Percentiles rank a stretch among this genome's conserved stretches.
Conservation (phyloP, 1,140 invertebrate genomes). For the Tyrophagus putrescentiae region DNA sequence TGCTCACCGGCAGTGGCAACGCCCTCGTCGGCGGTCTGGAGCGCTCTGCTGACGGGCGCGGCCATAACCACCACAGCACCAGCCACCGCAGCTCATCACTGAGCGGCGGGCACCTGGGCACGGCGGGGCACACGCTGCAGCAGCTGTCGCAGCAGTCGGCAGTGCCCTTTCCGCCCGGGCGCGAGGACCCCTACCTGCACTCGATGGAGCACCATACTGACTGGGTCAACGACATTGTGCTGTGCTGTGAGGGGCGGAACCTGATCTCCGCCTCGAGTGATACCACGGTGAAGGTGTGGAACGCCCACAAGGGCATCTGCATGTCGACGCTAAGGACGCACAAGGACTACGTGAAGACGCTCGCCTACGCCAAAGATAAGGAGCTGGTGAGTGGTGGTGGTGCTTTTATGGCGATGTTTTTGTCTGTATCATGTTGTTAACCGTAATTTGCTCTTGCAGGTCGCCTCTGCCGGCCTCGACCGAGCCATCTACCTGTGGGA, state of each 20-base stretch:
- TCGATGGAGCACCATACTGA: slow-evolving; percentile 89
- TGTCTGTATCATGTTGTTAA: background rate
- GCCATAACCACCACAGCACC: background rate
- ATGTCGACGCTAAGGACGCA: slow-evolving; percentile 94
- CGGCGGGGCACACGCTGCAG: background rate
- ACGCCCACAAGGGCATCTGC: slow-evolving; percentile 97
- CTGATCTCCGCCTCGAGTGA: slow-evolving; percentile 97
- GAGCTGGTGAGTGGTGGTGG: slow-evolving; percentile 41
- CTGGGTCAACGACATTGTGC: slow-evolving; percentile 98
- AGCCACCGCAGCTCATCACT: background rate
- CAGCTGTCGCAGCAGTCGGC: background rate
- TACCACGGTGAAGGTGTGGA: slow-evolving; percentile 99
- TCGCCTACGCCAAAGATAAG: slow-evolving; percentile 95
- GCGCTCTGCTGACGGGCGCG: background rate
- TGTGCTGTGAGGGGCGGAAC: slow-evolving; percentile 90
- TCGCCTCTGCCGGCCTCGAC: slow-evolving; percentile 92
- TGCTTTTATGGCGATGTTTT: background rate
- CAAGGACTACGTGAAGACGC: slow-evolving; percentile 93
- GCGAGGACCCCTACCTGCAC: slow-evolving; percentile 68
- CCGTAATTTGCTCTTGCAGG: slow-evolving; percentile 36
- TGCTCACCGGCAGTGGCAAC: slow-evolving; percentile 99
- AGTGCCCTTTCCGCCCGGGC: no score
- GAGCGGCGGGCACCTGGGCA: background rate
- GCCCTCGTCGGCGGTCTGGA: slow-evolving; percentile 31
- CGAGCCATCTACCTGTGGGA: slow-evolving; percentile 97